Evolutionary conservation across 2,113 vertebrate genomes (phyloP).

Genomic region (Monopterus albus): DNA sequence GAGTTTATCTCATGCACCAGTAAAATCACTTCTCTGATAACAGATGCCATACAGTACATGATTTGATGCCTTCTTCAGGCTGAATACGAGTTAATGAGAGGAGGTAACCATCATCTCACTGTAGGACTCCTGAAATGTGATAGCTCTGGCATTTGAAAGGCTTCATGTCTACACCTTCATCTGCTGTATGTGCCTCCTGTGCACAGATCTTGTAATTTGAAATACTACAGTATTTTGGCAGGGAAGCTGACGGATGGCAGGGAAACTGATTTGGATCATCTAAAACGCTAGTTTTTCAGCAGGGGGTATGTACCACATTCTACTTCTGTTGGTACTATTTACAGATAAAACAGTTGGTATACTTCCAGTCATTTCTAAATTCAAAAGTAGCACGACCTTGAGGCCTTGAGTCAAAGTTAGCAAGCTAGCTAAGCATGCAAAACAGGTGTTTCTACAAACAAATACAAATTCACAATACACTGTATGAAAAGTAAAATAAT

Average conservation of each 20-base stretch:
- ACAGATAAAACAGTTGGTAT: no score
- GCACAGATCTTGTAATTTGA: constrained; percentile 33
- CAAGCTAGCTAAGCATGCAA: no score
- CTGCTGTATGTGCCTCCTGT: constrained; percentile 27
- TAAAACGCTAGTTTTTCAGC: no score
- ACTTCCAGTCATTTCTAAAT: no score
- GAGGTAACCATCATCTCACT: constrained; percentile 25
- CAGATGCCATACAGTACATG: background rate
- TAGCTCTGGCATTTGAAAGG: constrained; percentile 33
- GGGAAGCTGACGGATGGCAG: constrained; percentile 11
- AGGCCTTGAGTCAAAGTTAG: no score
- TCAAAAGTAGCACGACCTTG: no score
- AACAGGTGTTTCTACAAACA: no score
- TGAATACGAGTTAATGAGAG: constrained; percentile 35
- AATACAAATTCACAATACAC: no score
- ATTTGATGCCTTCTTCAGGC: constrained; percentile 15
- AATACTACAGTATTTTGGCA: constrained; percentile 31
- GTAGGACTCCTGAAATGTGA: constrained; percentile 31
- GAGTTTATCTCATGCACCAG: constrained; percentile 22
- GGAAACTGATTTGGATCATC: constrained; percentile 41
- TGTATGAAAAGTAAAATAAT: no score
- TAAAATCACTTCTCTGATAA: constrained; percentile 37
- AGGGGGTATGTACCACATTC: no score
- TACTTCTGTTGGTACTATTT: no score
- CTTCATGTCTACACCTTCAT: constrained; percentile 29